Conservation (phyloP, 2,113 vertebrate genomes). For the mouse (Mus musculus) region DNA sequence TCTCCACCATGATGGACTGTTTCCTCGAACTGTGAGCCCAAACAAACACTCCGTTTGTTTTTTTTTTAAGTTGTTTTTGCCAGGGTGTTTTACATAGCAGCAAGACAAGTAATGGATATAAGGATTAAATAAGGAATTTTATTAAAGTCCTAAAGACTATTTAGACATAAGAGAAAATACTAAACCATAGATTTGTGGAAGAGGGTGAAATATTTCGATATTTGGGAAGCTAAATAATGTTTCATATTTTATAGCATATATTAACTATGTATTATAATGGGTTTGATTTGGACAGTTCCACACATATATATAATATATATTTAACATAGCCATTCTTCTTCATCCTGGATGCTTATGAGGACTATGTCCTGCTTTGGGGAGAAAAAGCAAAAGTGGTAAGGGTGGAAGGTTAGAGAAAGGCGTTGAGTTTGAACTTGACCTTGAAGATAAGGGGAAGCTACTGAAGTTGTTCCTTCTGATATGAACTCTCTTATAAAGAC, state of each 20-base stretch:
- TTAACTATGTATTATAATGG: background rate
- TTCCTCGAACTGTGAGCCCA: background rate
- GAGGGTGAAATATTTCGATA: too few relatives aligned
- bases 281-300: background rate
- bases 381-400: rapidly evolving
- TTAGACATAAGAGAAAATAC: background rate
- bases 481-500: background rate
- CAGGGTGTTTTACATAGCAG: background rate
- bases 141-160: background rate
- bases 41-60: too few relatives aligned
- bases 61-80: background rate
- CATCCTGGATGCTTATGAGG: background rate
- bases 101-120: background rate
- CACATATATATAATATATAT: background rate
- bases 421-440: background rate
- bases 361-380: background rate
- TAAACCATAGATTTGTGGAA: background rate
- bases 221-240: background rate
- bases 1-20: background rate
- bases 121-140: background rate
- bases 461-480: background rate
- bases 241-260: background rate
- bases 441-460: background rate
- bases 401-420: background rate
- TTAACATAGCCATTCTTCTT: too few relatives aligned